Evolutionary conservation across 2,113 vertebrate genomes (phyloP), one percentile per base, ranked within the genome.

Genomic region (Fregetta grallaria): DNA sequence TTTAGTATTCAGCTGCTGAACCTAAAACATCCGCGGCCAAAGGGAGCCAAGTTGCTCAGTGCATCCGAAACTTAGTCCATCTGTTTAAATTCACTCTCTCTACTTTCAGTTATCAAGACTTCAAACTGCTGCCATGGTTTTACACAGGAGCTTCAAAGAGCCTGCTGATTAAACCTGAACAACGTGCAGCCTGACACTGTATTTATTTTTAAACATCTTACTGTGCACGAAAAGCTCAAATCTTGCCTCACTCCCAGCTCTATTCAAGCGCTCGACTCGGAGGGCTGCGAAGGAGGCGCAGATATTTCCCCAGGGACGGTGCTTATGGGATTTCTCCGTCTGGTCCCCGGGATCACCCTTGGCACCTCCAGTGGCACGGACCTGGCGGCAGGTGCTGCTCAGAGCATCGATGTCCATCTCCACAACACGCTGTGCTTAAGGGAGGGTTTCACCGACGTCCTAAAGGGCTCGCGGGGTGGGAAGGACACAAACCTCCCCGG

Each of bases 171-270:
- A 89, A 91, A 81, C 50, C 78, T 16, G 44, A 23, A 18, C 3
- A 13, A 36, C 4, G 12, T 4, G 50, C 13, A 6, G 78, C 88
- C 72, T 34, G 92, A 80, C 86, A 17, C 15, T 1, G 42, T 44
- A 8, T 61, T 91, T 93, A 86, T 95, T 94, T 86, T 92, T 92
- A 88, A 94, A 80, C 92, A 63, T 11, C 72, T 71, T 30, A 12
- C 42, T 44, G 63, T 55, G 74, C 78, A 75, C 6, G 4, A 74
- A 85, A 79, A 45, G 20, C 76, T 50, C 80, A 8, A n/a, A 40
- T 22, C 66, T 32, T 10, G 32, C 18, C 84, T 53, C 11, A 2
- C 29, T 63, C 90, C 44, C 70, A 61, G 74, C 56, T 56, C 87
- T 2, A 5, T 1, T 26, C 71, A 23, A 61, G 44, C 6, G 1